phyloP scores from a whole-genome alignment of 2,113 vertebrate genomes.

The Etheostoma spectabile region DNA sequence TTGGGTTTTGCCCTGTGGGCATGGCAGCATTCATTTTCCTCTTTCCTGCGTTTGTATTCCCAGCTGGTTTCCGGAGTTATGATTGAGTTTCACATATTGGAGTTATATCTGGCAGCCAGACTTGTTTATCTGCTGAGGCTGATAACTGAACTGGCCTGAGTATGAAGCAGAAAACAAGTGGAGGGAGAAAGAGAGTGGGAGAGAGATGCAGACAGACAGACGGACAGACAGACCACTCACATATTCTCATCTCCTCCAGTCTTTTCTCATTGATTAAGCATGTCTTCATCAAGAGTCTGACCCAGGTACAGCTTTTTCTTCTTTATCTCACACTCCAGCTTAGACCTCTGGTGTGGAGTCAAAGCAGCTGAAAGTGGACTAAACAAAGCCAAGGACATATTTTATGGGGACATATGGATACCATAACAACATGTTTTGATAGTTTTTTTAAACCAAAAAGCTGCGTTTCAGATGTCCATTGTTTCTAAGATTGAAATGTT shows the following conservation, averaged over 20 bases:
- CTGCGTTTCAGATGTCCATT: not conserved
- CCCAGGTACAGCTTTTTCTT: slow-evolving; percentile 58
- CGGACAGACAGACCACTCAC: slow-evolving; percentile 67
- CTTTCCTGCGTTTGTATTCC: slow-evolving; percentile 74
- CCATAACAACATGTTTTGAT: slow-evolving; percentile 25
- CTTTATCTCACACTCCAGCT: slow-evolving; percentile 65
- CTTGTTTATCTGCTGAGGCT: slow-evolving; percentile 80
- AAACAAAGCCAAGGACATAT: slow-evolving; percentile 27
- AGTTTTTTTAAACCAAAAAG: slow-evolving; percentile 29
- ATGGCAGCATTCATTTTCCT: slow-evolving; percentile 82
- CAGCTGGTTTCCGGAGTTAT: slow-evolving; percentile 75
- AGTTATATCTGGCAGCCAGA: slow-evolving; percentile 82
- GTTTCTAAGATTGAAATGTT: slow-evolving; percentile 5
- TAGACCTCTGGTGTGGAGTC: slow-evolving; percentile 63
- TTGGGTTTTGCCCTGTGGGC: slow-evolving; percentile 80
- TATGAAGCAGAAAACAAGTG: slow-evolving; percentile 62
- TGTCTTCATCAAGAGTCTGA: slow-evolving; percentile 79
- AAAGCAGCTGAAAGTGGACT: slow-evolving; percentile 39
- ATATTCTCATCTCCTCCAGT: slow-evolving; percentile 79
- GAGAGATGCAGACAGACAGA: slow-evolving; percentile 67
- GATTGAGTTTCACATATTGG: slow-evolving; percentile 85
- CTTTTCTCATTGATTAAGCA: slow-evolving; percentile 79
- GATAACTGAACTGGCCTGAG: slow-evolving; percentile 74
- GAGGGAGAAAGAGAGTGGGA: slow-evolving; percentile 61
- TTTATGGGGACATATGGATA: slow-evolving; percentile 27